Conservation (phyloP, 2,888 invertebrate species). For the Melanargia galathea region DNA sequence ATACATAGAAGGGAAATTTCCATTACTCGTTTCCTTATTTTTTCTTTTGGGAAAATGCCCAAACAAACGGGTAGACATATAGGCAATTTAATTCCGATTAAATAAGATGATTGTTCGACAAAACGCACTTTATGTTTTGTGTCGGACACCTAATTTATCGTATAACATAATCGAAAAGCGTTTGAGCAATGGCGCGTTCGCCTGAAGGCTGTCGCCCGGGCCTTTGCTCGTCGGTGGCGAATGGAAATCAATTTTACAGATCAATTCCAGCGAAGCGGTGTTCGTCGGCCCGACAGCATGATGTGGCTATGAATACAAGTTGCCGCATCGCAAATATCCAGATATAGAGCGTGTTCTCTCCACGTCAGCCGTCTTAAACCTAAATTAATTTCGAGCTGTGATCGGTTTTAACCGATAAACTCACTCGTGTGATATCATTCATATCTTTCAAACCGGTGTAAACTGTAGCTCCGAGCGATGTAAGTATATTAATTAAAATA, state of each 20-base stretch:
- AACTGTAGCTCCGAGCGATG: background rate
- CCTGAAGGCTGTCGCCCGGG: conserved; percentile 32
- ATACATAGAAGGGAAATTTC: conserved; percentile 20
- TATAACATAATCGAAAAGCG: conserved; percentile 28
- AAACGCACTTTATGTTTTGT: conserved; percentile 17
- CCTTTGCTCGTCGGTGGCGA: conserved; percentile 57
- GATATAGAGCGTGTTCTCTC: conserved; percentile 44
- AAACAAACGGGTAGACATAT: conserved; percentile 9
- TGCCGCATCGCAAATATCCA: conserved; percentile 49
- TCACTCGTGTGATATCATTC: conserved; percentile 60
- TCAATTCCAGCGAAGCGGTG: conserved; percentile 54
- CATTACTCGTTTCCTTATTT: conserved; percentile 21
- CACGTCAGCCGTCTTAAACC: conserved; percentile 54
- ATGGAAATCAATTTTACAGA: conserved; percentile 69
- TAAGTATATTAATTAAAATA: conserved; percentile 11
- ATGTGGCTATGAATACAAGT: conserved; percentile 63
- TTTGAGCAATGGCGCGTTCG: conserved; percentile 25
- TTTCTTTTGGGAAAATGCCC: conserved; percentile 5
- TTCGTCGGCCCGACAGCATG: conserved; percentile 52
- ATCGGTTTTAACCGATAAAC: conserved; percentile 66
- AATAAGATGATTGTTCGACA: conserved; percentile 7
- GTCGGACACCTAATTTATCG: conserved; percentile 26
- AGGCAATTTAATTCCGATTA: conserved; percentile 18
- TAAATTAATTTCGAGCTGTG: conserved; percentile 76
- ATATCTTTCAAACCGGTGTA: conserved; percentile 45